Base-by-base conservation (phyloP, 2,113 vertebrate species). In the Thalassoma bifasciatum region DNA sequence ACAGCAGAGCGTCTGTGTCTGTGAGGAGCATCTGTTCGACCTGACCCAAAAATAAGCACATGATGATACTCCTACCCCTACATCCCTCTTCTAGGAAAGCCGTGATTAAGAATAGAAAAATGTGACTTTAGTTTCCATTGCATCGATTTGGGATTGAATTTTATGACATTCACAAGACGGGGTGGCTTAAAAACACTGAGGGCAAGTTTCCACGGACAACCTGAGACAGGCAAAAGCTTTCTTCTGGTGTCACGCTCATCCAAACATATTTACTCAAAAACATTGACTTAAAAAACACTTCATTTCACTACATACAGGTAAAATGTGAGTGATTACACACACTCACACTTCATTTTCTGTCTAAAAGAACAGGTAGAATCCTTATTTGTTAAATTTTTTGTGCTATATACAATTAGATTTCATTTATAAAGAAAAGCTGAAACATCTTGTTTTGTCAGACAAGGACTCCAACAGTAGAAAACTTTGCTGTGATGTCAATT, bases 81-180 rank as follows among this genome's bases (percentile, higher is more conserved):
- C 79, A 75, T 19, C 14, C n/a, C 54, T 76, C 83, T 87, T 88
- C 88, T 79, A 90, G 82, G 87, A 91, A 90, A 81, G 34, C 2
- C 64, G 72, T 60, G 46, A 75, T 86, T 53, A 72, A 70, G 66
- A 88, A 79, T 73, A 86, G 66, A 85, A 86, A 88, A 80, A 86
- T 81, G 59, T 82, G 73, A 79, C 75, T 83, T 66, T 77, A 76
- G 66, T 89, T 90, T 88, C 78, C 69, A 52, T 68, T 75, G 71
- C 62, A 79, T 82, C 82, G 70, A 81, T 24, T 40, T 24, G 26
- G 63, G 65, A 66, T 26, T 26, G 17, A 49, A 53, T 81, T 88
- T 79, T 66, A 81, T 74, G 69, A 85, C 76, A 85, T 68, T 83
- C 81, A 88, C 62, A 78, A 86, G 75, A 86, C 60, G 58, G 59